Conservation (phyloP, 2,113 vertebrate species). For the Eira barbara region DNA sequence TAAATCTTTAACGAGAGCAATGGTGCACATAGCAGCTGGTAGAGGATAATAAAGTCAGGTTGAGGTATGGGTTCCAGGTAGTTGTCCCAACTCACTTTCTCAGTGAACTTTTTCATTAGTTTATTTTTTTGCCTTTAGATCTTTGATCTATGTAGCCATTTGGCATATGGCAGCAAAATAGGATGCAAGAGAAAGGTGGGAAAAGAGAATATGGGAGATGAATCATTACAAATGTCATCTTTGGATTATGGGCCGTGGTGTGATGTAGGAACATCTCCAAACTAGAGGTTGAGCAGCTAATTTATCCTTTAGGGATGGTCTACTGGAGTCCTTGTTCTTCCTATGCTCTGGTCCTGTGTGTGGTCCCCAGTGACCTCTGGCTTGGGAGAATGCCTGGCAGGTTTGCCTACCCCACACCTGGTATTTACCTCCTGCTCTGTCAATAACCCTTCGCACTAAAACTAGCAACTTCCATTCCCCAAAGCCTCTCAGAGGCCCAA, state of each 20-base stretch:
- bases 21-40: neutral
- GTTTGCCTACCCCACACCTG: neutral
- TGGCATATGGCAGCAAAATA: neutral
- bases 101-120: neutral
- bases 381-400: neutral
- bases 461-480: neutral
- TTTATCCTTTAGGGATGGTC: neutral
- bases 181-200: neutral
- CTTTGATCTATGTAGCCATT: neutral
- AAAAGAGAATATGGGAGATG: neutral
- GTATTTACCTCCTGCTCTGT: neutral
- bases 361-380: neutral
- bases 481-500: neutral
- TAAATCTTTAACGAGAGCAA: neutral
- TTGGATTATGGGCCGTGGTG: neutral
- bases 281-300: neutral
- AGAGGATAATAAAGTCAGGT: neutral
- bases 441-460: constrained; percentile 33
- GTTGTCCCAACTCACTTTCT: neutral
- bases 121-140: neutral
- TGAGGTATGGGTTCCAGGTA: neutral
- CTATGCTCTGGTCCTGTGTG: neutral
- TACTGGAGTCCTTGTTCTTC: neutral
- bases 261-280: neutral
- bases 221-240: neutral